Conservation (phyloP, 2,888 invertebrate species). For the Synanthedon andrenaeformis region DNA sequence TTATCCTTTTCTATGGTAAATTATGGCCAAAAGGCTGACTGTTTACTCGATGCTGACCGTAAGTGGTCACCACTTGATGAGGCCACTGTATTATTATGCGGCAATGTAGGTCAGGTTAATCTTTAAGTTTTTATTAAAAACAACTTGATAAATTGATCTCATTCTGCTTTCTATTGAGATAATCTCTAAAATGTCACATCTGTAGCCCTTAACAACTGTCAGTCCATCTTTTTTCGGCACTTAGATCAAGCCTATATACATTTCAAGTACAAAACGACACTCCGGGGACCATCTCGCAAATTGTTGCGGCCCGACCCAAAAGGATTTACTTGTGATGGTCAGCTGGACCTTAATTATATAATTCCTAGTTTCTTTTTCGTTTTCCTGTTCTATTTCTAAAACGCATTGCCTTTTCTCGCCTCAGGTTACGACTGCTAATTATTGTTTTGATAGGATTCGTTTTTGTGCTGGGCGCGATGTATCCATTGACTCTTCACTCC, state of each 20-base stretch:
- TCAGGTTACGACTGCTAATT: constrained; percentile 13
- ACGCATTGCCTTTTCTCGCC: constrained; percentile 5
- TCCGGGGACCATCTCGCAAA: constrained; percentile 16
- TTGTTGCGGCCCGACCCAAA: constrained; percentile 18
- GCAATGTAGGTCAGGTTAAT: no score
- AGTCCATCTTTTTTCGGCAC: constrained; percentile 5
- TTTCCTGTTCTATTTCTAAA: constrained; percentile 15
- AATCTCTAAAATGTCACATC: neutral
- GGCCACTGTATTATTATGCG: no score
- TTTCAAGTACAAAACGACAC: constrained; percentile 9
- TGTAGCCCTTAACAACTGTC: neutral
- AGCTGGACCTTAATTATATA: constrained; percentile 37
- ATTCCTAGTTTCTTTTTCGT: constrained; percentile 23
- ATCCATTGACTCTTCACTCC: no score
- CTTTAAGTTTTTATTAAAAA: no score
- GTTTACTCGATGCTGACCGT: no score
- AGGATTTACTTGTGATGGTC: constrained; percentile 39
- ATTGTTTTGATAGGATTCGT: constrained; percentile 6
- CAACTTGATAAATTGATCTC: no score
- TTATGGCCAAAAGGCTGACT: no score
- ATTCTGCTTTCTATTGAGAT: neutral
- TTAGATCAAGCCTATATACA: constrained; percentile 7
- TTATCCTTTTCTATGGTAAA: no score
- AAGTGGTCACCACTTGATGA: no score
- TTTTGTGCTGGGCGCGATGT: neutral